Base-by-base conservation (phyloP, 2,888 invertebrate species). In the Molorchus minor region DNA sequence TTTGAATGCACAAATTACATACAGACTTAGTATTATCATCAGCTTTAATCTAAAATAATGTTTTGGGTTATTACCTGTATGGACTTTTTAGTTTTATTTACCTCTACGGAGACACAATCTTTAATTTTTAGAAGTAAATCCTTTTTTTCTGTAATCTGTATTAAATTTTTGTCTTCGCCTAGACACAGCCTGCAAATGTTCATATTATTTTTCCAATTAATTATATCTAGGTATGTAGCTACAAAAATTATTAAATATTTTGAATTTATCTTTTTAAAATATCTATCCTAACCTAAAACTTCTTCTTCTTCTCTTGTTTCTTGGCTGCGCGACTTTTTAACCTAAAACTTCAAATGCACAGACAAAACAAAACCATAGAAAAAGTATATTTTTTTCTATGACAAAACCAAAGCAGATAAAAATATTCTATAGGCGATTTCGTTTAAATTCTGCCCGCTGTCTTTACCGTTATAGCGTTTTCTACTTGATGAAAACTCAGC, bases 111-210 rank as follows among this genome's bases (percentile, higher is more conserved):
- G 17, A 73, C 71, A 52, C 74, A 76, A 29, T 69, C 58, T 54
- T 65, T 64, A 44, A 77, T 73, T 70, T 72, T 74, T 19, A 60
- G 58, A 17, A 67, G 47, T 15, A 75, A 64, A 57, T 68, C 63
- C 10, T 68, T 65, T 57, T 67, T 68, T 38, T 75, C 58, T 7
- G 72, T 67, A 45, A 68, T 58, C 47, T 71, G 61, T 57, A 40
- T 46, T 5, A 67, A 59, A 40, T 68, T 62, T 19, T 64, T 59
- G 3, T 67, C 68, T 61, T 73, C 57, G 35, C 60, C 61, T 54
- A 76, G 67, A 68, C 76, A 76, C 68, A 76, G 68, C 68, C 76
- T 72, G 53, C 76, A 76, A 52, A 61, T 62, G 44, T 64, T 63
- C 68, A 70, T 70, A 51, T 52, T 56, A 36, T 51, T 44, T 17